Base-by-base conservation (phyloP, 2,113 vertebrate genomes). In the Eptatretus burgeri region DNA sequence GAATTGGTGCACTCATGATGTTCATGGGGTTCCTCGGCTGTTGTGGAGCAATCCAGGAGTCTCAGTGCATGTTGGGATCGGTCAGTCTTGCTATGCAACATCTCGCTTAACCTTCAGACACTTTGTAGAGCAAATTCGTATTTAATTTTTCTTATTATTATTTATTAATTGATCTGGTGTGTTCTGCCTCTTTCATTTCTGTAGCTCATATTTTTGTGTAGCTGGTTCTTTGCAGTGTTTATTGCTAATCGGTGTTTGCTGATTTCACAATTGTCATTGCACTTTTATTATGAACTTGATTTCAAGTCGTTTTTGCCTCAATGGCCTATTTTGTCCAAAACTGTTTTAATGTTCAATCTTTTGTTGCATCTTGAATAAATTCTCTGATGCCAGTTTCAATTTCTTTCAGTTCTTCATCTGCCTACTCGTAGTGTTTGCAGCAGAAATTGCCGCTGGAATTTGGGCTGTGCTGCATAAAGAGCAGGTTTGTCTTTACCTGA, bases 11-110 rank as follows among this genome's bases (percentile, higher is more conserved):
- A 1, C 76, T 98, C 67, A 96, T 98, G 79, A 96, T 93, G 89
- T 69, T 94, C 17, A 83, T 98, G 71, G 91, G 91, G 1, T 98
- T 98, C 74, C 76, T 95, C 67, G 86, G 91, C 69, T 95, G 89
- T 68, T 94, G 86, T 65, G 87, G 91, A 14, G 85, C 87, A 1
- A 79, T 93, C 67, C 84, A 86, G 68, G 91, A 98, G 67, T 96
- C 88, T 2, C 80, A 86, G 1, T 91, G 81, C 72, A 89, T 98
- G 91, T 82, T 98, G 70, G 86, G 86, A 69, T 67, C 86, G 85
- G 91, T 98, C 73, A 72, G 80, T 41, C 3, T 41, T 41, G 27
- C 27, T 41, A 7, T 41, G 27, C 27, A 41, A 41, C 3, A 41
- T 41, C 27, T 41, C 3, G 27, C 7, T 41, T 41, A 41, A 41